phyloP scores from a whole-genome alignment of 2,113 vertebrate species.

The Tachysurus fulvidraco region DNA sequence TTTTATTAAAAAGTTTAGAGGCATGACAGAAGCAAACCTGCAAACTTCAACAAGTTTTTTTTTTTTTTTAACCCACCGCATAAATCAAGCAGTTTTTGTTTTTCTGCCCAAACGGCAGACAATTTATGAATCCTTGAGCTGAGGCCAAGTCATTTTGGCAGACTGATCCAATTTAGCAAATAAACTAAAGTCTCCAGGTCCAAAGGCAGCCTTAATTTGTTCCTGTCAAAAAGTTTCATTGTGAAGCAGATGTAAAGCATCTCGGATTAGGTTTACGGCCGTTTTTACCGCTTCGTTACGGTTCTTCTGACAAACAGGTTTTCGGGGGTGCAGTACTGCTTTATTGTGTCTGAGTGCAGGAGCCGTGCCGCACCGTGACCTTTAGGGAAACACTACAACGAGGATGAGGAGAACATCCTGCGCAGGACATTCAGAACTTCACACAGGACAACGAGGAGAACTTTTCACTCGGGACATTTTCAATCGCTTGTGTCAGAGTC shows the following conservation, averaged over 20 bases:
- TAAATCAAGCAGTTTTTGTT: conserved; percentile 57
- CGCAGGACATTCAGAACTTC: too few species aligned
- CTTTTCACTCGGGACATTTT: too few species aligned
- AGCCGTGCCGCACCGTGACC: too few species aligned
- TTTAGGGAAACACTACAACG: too few species aligned
- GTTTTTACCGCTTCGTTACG: conserved; percentile 15
- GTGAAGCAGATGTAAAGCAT: conserved; percentile 46
- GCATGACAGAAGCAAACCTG: conserved; percentile 36
- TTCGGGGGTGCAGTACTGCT: not conserved
- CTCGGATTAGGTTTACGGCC: conserved; percentile 34
- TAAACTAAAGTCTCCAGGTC: conserved; percentile 52
- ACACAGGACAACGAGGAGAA: too few species aligned
- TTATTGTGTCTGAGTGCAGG: not conserved
- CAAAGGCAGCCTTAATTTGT: conserved; percentile 46
- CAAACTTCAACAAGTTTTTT: conserved; percentile 33
- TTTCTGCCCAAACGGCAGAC: conserved; percentile 57
- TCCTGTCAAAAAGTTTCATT: conserved; percentile 48
- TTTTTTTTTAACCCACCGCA: conserved; percentile 19
- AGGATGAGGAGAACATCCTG: too few species aligned
- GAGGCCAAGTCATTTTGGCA: conserved; percentile 55
- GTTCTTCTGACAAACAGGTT: conserved; percentile 17
- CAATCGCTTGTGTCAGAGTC: too few species aligned
- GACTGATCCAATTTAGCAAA: conserved; percentile 54
- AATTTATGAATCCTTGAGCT: conserved; percentile 58
- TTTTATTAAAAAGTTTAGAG: conserved; percentile 43